Evolutionary conservation across 2,888 invertebrate genomes (phyloP).

Genomic region (Melipona bicolor): DNA sequence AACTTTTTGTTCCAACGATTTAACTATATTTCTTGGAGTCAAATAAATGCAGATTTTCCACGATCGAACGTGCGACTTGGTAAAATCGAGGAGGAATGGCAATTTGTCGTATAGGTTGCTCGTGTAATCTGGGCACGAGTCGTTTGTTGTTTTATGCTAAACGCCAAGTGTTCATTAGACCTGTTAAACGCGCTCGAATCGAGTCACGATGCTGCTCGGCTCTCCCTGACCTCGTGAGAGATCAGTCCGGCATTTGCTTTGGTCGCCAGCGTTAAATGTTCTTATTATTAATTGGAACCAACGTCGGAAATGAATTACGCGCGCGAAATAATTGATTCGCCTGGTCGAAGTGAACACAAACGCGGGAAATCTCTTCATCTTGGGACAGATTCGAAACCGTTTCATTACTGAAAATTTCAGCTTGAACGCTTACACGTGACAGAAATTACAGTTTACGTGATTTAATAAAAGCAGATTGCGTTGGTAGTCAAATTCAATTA

Average conservation of each 20-base stretch:
- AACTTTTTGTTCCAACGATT: neutral
- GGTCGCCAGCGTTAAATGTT: constrained; percentile 20
- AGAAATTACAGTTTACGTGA: too few species aligned
- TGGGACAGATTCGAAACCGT: neutral
- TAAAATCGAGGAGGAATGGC: neutral
- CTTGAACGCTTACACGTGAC: too few species aligned
- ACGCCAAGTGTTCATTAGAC: constrained; percentile 42
- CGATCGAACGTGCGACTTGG: neutral
- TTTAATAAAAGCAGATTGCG: too few species aligned
- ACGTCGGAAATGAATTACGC: neutral
- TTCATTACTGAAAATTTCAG: too few species aligned
- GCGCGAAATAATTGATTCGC: constrained; percentile 5
- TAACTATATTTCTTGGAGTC: neutral
- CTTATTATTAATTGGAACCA: constrained; percentile 32
- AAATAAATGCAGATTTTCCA: neutral
- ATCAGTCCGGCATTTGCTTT: constrained; percentile 49
- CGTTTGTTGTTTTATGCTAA: constrained; percentile 57
- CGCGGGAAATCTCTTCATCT: neutral
- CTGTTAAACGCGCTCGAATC: constrained; percentile 26
- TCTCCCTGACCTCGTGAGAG: constrained; percentile 34
- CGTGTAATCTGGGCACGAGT: constrained; percentile 26
- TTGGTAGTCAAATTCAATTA: too few species aligned
- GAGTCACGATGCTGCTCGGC: constrained; percentile 25
- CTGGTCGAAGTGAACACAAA: neutral
- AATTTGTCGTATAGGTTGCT: constrained; percentile 9